Evolutionary conservation across 2,888 invertebrate species (phyloP).

Genomic region (Pseudanteris insignis): DNA sequence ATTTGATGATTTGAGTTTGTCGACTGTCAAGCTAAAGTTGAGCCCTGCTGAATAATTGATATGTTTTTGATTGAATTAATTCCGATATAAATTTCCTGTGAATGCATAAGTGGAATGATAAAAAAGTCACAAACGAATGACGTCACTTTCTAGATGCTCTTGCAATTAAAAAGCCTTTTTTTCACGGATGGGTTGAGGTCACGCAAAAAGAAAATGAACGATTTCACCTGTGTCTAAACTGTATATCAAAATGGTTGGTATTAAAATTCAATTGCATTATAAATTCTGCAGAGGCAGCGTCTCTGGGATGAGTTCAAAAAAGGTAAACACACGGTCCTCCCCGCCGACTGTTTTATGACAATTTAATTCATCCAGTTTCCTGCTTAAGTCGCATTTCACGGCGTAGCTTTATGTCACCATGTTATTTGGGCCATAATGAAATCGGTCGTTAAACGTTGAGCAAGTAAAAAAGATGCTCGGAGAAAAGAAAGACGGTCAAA

Average conservation of each 20-base stretch:
- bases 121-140: no score
- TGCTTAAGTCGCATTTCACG: slow-evolving; percentile 38
- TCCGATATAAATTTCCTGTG: no score
- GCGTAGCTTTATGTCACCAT: slow-evolving; percentile 41
- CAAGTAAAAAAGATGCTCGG: slow-evolving; percentile 39
- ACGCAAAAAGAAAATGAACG: slow-evolving; percentile 20
- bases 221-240: slow-evolving; percentile 32
- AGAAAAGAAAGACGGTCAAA: slow-evolving; percentile 36
- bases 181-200: slow-evolving; percentile 1
- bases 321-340: slow-evolving; percentile 24
- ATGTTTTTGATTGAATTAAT: no score
- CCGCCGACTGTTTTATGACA: slow-evolving; percentile 38
- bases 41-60: no score
- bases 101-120: no score
- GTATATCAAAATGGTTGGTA: slow-evolving; percentile 23
- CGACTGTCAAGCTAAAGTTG: no score
- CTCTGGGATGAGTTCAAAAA: slow-evolving; percentile 18
- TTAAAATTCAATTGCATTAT: slow-evolving; percentile 43
- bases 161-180: background rate
- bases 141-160: slow-evolving; percentile 4
- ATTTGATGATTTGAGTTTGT: no score
- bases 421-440: slow-evolving; percentile 52
- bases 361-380: slow-evolving; percentile 45
- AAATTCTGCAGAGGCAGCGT: slow-evolving; percentile 25
- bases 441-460: slow-evolving; percentile 55